These are phyloP conservation scores for Charina bottae DNA, from an alignment of 2,113 vertebrate genomes.

Conservation along the genomic window DNA sequence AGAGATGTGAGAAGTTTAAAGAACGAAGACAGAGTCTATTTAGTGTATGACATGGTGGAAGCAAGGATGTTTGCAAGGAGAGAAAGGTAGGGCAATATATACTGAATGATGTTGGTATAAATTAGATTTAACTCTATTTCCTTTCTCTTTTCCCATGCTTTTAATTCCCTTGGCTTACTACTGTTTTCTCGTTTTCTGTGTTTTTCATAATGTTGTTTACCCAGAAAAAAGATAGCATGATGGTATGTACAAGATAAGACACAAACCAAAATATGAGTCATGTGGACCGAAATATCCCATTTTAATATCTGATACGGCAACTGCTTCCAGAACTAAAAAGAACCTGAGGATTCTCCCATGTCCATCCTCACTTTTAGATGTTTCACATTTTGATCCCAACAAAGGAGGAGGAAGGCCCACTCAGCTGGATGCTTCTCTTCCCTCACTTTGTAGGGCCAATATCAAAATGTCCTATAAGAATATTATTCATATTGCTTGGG, in stretches of 20 bases:
- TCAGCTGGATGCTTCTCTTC: no score
- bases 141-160: neutral
- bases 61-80: neutral
- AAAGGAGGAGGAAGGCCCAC: neutral
- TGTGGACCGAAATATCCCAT: neutral
- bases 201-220: neutral
- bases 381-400: neutral
- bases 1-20: neutral
- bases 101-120: neutral
- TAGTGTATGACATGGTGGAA: neutral
- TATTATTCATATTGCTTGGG: neutral
- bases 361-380: neutral
- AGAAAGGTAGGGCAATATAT: neutral
- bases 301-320: neutral
- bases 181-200: neutral
- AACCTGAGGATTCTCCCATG: neutral
- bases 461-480: neutral
- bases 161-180: neutral
- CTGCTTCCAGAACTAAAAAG: neutral
- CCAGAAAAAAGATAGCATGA: neutral
- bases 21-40: neutral
- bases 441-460: neutral
- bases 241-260: neutral
- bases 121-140: neutral
- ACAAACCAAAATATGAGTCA: neutral